Base-by-base conservation (phyloP, 2,888 invertebrate genomes). In the Leucoma salicis region DNA sequence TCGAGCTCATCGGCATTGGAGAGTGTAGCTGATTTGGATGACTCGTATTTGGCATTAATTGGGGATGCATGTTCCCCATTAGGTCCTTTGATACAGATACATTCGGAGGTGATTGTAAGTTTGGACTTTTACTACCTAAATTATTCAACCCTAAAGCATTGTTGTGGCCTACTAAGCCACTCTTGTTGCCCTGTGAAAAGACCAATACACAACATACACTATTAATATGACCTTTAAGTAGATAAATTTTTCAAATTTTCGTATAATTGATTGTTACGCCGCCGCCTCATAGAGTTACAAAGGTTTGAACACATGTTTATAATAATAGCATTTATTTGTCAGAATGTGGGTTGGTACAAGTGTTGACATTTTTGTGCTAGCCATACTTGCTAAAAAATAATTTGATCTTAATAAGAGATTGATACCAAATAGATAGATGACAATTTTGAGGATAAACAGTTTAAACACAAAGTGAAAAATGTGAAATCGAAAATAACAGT, bases 41-140 rank as follows among this genome's bases (percentile, higher is more conserved):
- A 71, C 93, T 93, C 81, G 94, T 94, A 89, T 94, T 94, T 80
- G 92, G 92, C 91, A 94, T 93, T 68, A 93, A 91, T 92, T 93
- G 94, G 49, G 93, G 93, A 82, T 92, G 92, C 74, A 90, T 82
- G 43, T 90, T 90, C 73, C 94, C 93, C 83, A 96, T 94, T 57
- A 95, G 94, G 62, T 95, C 94, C 84, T 96, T 96, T 58, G 94
- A 93, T 50, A 94, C 94, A 52, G 94, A 94, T 63, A 95, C 94
- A 70, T 96, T 95, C 34, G 95, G 95, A 43, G 96, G 95, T 40
- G 96, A 96, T 80, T 96, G 96, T 75, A 96, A 88, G 75, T 94
- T 95, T 53, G 95, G 95, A 80, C 95, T 95, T 80, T 95, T 95
- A 83, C 92, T 95, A 53, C 95, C 95, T 78, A 95, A 88, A 68